Conservation (phyloP, 2,797 vertebrate genomes). For the Periophthalmus magnuspinnatus region DNA sequence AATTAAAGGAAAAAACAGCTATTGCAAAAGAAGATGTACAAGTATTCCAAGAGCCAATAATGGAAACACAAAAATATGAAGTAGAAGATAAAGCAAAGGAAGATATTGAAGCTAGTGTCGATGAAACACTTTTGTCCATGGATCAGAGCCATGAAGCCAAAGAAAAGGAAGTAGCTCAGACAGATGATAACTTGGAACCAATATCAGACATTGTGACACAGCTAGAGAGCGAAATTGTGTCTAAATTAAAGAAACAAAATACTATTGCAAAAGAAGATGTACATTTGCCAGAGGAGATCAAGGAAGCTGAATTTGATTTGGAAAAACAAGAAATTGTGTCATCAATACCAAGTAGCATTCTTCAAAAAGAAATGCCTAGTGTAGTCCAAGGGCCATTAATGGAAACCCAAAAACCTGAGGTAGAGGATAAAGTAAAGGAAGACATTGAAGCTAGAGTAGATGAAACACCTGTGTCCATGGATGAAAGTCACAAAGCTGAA, state of each 20-base stretch:
- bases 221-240: conserved; percentile 24
- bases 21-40: not conserved
- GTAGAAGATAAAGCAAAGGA: not conserved
- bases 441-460: not conserved
- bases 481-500: not conserved
- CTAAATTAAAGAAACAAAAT: conserved; percentile 30
- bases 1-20: conserved; percentile 29
- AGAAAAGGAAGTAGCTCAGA: conserved; percentile 11
- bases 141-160: not conserved
- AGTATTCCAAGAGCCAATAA: not conserved
- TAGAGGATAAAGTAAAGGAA: not conserved
- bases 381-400: not conserved
- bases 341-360: not conserved
- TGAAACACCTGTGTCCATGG: not conserved
- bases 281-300: not conserved
- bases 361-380: not conserved
- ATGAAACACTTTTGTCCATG: not conserved
- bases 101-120: not conserved
- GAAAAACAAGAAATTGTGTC: conserved; percentile 3
- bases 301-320: conserved; percentile 3
- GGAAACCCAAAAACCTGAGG: not conserved
- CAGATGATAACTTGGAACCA: conserved; percentile 6
- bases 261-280: conserved; percentile 21
- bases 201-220: conserved; percentile 13
- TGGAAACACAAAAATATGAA: not conserved